Evolutionary conservation across 2,113 vertebrate species (phyloP).

Genomic region (Petromus typicus): DNA sequence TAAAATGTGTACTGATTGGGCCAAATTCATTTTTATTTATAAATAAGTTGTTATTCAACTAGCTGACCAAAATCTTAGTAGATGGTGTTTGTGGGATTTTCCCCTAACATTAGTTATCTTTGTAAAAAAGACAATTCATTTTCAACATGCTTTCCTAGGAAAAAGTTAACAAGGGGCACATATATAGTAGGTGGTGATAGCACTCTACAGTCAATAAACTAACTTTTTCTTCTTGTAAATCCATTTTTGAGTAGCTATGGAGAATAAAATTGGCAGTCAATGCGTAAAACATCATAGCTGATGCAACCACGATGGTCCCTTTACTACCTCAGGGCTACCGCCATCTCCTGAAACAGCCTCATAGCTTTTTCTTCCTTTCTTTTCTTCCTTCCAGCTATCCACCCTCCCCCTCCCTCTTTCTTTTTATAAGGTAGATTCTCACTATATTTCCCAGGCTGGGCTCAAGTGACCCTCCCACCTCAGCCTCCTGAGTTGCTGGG

Average conservation of each 20-base stretch:
- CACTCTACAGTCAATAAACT: slow-evolving; percentile 20
- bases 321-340: not conserved
- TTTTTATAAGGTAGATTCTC: not conserved
- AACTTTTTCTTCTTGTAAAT: not conserved
- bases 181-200: not conserved
- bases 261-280: slow-evolving; percentile 34
- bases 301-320: not conserved
- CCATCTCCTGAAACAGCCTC: not conserved
- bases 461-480: not conserved
- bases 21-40: slow-evolving; percentile 42
- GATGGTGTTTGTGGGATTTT: not conserved
- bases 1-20: not conserved
- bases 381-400: not conserved
- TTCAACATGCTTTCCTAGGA: not conserved
- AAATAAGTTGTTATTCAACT: slow-evolving; percentile 32
- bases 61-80: not conserved
- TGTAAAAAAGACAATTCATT: slow-evolving; percentile 41
- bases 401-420: too few species aligned
- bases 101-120: slow-evolving; percentile 32
- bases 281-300: slow-evolving; percentile 37
- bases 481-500: not conserved
- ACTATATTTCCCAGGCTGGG: not conserved
- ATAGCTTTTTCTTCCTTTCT: not conserved
- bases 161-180: slow-evolving; percentile 26
- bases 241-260: slow-evolving; percentile 18